Conservation (phyloP, 2,888 invertebrate species). For the Drosophila neutralis region DNA sequence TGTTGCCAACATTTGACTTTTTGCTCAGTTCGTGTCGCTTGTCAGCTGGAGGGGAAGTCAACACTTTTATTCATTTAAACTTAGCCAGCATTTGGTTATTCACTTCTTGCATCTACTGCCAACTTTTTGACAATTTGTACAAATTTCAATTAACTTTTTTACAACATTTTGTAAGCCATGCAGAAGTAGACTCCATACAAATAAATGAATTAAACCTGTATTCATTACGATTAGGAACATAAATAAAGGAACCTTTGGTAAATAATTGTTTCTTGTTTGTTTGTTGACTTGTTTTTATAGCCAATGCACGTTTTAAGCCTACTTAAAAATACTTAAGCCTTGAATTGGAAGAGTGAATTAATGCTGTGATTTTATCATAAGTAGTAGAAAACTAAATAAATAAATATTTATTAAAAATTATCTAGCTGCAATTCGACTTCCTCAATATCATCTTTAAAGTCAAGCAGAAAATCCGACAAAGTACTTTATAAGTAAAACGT, state of each 20-base stretch:
- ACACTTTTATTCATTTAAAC: slow-evolving; percentile 43
- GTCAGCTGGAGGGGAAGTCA: slow-evolving; percentile 8
- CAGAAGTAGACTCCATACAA: background rate
- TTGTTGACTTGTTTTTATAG: background rate
- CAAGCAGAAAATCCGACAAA: background rate
- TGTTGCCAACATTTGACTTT: slow-evolving; percentile 38
- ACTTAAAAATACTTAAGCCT: background rate
- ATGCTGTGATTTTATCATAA: rapidly evolving
- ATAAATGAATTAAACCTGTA: background rate
- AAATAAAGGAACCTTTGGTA: background rate
- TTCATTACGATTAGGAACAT: background rate
- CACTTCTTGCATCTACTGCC: slow-evolving; percentile 19
- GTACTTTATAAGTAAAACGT: background rate
- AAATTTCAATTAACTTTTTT: slow-evolving; percentile 7
- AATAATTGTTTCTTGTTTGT: too few relatives aligned
- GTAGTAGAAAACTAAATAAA: too few relatives aligned
- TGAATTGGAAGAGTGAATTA: background rate
- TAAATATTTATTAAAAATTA: background rate
- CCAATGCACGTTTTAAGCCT: background rate
- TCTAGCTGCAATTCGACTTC: background rate
- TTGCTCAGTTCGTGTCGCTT: slow-evolving; percentile 28
- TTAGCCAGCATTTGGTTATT: slow-evolving; percentile 27
- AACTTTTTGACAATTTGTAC: slow-evolving; percentile 5
- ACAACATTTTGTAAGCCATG: background rate
- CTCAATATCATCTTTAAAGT: background rate